phyloP scores from a whole-genome alignment of 2,797 vertebrate genomes.

The Garrulus glandarius region DNA sequence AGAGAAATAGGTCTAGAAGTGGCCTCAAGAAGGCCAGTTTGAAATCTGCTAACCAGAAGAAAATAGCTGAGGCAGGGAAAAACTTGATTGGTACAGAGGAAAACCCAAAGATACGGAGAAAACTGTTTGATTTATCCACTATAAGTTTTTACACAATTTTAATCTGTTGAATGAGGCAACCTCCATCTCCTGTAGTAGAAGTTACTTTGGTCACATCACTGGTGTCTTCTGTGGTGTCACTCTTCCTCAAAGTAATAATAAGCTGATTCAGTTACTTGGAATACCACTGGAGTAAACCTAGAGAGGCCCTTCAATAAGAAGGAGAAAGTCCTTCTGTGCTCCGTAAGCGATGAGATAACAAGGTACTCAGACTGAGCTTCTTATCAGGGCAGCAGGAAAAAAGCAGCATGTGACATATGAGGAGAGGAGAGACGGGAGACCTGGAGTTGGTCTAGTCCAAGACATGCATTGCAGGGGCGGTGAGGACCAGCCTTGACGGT shows the following conservation, averaged over 20 bases:
- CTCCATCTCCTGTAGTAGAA: neutral
- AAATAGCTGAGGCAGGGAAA: neutral
- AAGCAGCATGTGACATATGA: neutral
- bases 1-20: neutral
- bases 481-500: accelerated
- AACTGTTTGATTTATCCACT: neutral
- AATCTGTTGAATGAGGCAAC: neutral
- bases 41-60: neutral
- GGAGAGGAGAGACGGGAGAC: neutral
- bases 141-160: neutral
- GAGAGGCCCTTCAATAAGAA: neutral
- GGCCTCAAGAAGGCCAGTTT: neutral
- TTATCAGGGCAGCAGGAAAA: neutral
- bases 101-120: neutral
- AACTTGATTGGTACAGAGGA: neutral
- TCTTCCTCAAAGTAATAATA: neutral
- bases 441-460: neutral
- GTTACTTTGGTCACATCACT: neutral
- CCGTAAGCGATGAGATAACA: neutral
- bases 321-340: neutral
- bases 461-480: accelerated
- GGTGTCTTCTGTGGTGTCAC: neutral
- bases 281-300: neutral
- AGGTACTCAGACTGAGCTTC: neutral
- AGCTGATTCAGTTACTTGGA: neutral